phyloP scores from a whole-genome alignment of 2,888 invertebrate genomes.

The Odontomyia ornata region DNA sequence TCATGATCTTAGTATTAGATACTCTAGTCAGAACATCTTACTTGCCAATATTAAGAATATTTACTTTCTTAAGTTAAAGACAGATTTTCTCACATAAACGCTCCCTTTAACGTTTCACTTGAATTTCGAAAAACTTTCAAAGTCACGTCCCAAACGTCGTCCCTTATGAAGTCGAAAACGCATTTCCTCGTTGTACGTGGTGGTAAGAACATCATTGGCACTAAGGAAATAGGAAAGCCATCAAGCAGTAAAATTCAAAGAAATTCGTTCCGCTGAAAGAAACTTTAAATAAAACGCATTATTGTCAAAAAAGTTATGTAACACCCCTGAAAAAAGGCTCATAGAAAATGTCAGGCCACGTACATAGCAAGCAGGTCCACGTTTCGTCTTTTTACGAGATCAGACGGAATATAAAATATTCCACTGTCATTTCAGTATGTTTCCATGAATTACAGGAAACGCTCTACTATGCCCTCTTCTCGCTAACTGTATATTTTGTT shows the following conservation, averaged over 20 bases:
- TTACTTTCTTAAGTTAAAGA: too few species aligned
- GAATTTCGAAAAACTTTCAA: not conserved
- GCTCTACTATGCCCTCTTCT: too few species aligned
- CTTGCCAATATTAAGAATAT: too few species aligned
- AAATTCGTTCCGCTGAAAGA: constrained; percentile 10
- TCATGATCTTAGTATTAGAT: too few species aligned
- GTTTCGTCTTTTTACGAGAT: constrained; percentile 19
- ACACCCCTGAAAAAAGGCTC: not conserved
- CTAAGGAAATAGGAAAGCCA: constrained; percentile 4
- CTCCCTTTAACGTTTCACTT: not conserved
- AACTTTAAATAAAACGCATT: constrained; percentile 43
- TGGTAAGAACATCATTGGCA: constrained; percentile 6
- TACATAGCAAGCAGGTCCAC: not conserved
- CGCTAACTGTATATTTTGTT: too few species aligned
- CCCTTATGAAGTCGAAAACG: not conserved
- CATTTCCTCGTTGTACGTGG: constrained; percentile 21
- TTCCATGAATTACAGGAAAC: not conserved
- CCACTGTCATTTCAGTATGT: constrained; percentile 11
- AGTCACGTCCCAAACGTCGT: constrained; percentile 11
- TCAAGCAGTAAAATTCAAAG: constrained; percentile 26
- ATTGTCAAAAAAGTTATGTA: constrained; percentile 35
- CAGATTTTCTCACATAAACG: not conserved
- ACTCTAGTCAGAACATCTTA: too few species aligned
- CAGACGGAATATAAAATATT: constrained; percentile 36
- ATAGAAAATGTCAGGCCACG: constrained; percentile 22